Evolutionary conservation across 2,797 vertebrate species (phyloP).

Genomic region (Megaceryle alcyon): DNA sequence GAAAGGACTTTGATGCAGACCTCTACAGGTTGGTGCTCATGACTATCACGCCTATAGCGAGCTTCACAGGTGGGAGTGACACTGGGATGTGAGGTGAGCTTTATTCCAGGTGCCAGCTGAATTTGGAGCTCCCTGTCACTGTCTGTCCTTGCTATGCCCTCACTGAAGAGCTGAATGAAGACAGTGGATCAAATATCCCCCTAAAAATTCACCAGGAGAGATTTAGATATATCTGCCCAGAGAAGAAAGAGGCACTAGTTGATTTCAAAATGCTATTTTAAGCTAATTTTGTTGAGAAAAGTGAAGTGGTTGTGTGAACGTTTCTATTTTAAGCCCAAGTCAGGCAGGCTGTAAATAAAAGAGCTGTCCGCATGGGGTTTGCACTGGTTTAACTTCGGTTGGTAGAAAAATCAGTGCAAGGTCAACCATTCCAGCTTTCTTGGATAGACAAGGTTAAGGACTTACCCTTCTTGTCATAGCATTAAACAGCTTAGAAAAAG

Average conservation of each 20-base stretch:
- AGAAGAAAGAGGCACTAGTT: constrained; percentile 11
- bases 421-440: constrained; percentile 14
- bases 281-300: constrained; percentile 40
- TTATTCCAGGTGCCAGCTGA: not conserved
- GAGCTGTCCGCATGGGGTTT: not conserved
- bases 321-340: constrained; percentile 33
- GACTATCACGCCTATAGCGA: not conserved
- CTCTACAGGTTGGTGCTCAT: not conserved
- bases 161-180: not conserved
- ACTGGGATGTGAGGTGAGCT: not conserved
- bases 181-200: not conserved
- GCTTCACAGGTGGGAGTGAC: not conserved
- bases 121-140: not conserved
- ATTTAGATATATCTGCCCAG: not conserved
- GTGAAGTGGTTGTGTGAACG: not conserved
- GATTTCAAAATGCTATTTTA: constrained; percentile 55
- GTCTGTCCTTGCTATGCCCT: not conserved
- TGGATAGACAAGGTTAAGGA: not conserved
- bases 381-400: constrained; percentile 16
- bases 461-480: not conserved
- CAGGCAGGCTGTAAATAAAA: constrained; percentile 47
- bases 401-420: constrained; percentile 35
- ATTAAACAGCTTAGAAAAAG: not conserved
- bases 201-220: not conserved
- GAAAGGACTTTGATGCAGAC: not conserved